Evolutionary conservation across 2,888 invertebrate species (phyloP).

Genomic region (Tetranychus truncatus): DNA sequence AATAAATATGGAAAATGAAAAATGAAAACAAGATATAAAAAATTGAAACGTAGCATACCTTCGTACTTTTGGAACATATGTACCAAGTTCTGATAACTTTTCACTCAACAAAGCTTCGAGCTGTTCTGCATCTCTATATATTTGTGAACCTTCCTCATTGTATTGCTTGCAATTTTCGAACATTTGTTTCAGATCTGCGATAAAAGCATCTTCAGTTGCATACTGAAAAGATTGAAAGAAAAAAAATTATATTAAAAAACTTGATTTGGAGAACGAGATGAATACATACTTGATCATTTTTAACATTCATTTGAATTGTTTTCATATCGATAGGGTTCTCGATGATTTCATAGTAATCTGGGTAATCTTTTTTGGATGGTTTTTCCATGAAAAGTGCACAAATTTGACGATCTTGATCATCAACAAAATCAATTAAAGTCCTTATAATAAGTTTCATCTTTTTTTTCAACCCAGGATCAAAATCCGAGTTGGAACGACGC

Average conservation of each 20-base stretch:
- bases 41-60: constrained; percentile 14
- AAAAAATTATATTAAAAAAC: constrained; percentile 12
- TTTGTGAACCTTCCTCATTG: constrained; percentile 86
- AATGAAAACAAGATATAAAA: not conserved
- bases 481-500: constrained; percentile 14
- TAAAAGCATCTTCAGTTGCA: constrained; percentile 41
- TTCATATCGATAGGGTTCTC: constrained; percentile 83
- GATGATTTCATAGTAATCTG: constrained; percentile 86
- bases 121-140: constrained; percentile 79
- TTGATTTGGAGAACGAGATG: not conserved
- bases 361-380: constrained; percentile 80
- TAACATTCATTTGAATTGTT: constrained; percentile 76
- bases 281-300: constrained; percentile 41
- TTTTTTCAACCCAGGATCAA: constrained; percentile 15
- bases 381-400: constrained; percentile 88
- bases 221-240: constrained; percentile 33
- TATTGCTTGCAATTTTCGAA: constrained; percentile 90
- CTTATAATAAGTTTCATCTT: constrained; percentile 54
- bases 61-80: constrained; percentile 21
- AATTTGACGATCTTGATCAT: constrained; percentile 59
- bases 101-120: constrained; percentile 66
- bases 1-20: not conserved
- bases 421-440: constrained; percentile 35
- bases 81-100: constrained; percentile 50
- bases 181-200: constrained; percentile 61